A percentile compares a stretch with the other conserved stretches of the same genome.
phyloP scores from a whole-genome alignment of 1,140 invertebrate species.

The Diachasma alloeum region DNA sequence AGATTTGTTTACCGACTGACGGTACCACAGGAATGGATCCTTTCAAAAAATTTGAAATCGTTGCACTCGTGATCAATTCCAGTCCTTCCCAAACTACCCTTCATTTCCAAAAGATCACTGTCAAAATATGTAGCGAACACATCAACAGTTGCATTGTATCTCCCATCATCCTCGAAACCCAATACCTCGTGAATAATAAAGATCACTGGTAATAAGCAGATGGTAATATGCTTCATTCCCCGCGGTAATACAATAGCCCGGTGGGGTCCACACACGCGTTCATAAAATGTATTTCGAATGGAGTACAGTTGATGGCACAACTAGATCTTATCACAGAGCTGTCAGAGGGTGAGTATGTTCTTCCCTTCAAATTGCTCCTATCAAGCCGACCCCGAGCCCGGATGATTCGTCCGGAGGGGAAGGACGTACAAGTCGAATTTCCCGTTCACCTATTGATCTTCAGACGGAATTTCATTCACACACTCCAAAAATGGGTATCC shows the following conservation, averaged over 20 bases:
- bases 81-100: too few relatives aligned
- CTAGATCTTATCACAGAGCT: slow-evolving; percentile 53
- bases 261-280: slow-evolving; percentile 25
- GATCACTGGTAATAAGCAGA: slow-evolving; percentile 57
- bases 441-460: neutral
- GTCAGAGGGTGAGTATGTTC: slow-evolving; percentile 48
- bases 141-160: neutral
- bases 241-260: slow-evolving; percentile 39
- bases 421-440: neutral
- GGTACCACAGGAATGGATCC: too few relatives aligned
- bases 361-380: slow-evolving; percentile 49
- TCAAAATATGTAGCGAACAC: neutral
- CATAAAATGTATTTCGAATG: slow-evolving; percentile 53
- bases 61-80: too few relatives aligned
- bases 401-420: neutral
- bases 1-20: too few relatives aligned
- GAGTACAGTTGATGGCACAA: slow-evolving; percentile 40
- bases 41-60: too few relatives aligned
- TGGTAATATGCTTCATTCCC: slow-evolving; percentile 50
- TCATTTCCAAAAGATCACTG: too few relatives aligned
- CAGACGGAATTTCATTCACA: neutral
- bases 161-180: neutral
- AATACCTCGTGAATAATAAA: slow-evolving; percentile 33
- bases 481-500: neutral
- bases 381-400: slow-evolving; percentile 45